A percentile compares a stretch with the other conserved stretches of the same genome.
These are phyloP conservation scores for Apostichopus japonicus DNA, from an alignment of 35 echinoderm and acorn worm species.

Conservation along the genomic window DNA sequence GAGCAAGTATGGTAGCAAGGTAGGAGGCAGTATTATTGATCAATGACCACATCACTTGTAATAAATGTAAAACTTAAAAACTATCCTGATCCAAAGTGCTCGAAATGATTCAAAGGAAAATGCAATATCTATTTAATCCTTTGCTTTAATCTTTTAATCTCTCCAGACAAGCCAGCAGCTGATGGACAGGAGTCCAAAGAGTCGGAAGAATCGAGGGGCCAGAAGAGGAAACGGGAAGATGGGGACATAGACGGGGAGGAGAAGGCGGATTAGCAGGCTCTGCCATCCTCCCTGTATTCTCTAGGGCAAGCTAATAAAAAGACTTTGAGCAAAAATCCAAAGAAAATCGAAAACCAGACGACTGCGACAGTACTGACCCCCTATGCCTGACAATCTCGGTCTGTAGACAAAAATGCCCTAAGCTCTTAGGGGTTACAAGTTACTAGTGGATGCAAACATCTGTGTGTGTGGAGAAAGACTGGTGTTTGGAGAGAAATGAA, in stretches of 20 bases:
- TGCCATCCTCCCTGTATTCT: conserved; percentile 15
- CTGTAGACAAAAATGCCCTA: background rate
- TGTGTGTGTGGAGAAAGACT: background rate
- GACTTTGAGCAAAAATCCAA: conserved; percentile 32
- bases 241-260: conserved; percentile 72
- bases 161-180: conserved; percentile 26
- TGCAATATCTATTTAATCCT: background rate
- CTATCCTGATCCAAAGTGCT: background rate
- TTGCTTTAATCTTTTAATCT: background rate
- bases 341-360: background rate
- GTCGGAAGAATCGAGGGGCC: conserved; percentile 58
- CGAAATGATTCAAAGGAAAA: background rate
- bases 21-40: too few relatives aligned
- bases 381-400: background rate
- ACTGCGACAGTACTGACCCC: conserved; percentile 41
- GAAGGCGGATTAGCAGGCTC: conserved; percentile 32
- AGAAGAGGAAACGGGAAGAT: conserved; percentile 85
- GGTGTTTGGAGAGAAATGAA: background rate
- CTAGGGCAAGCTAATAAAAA: background rate
- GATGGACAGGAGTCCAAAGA: conserved; percentile 30
- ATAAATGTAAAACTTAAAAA: background rate
- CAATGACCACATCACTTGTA: too few relatives aligned
- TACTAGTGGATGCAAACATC: background rate
- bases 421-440: background rate
- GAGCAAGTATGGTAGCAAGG: too few relatives aligned